Conservation (phyloP, 2,113 vertebrate genomes). For the Proteles cristata region DNA sequence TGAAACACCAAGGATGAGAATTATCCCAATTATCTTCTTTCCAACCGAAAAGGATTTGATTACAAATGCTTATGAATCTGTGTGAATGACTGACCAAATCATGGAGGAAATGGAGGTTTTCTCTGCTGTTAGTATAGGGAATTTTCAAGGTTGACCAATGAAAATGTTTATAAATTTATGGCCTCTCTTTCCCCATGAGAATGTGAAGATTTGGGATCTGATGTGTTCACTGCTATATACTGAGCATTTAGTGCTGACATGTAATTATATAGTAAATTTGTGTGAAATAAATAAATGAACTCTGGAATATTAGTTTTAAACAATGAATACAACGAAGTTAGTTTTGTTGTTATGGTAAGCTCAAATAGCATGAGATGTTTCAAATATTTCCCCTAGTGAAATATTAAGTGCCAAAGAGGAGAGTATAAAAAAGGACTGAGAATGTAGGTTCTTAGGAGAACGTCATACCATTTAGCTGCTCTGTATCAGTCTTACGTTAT, state of each 20-base stretch:
- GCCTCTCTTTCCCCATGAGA: neutral
- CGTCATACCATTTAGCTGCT: neutral
- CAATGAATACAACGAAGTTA: neutral
- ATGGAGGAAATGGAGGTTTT: neutral
- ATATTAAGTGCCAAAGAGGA: neutral
- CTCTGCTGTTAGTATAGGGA: neutral
- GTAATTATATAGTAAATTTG: neutral
- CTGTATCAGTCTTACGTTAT: neutral
- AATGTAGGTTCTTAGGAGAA: neutral
- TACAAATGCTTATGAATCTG: neutral
- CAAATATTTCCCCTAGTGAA: neutral
- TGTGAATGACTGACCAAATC: neutral
- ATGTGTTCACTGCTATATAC: neutral
- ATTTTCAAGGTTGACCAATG: neutral
- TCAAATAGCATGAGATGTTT: neutral
- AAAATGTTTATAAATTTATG: neutral
- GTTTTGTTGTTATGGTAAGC: neutral
- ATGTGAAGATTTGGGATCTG: neutral
- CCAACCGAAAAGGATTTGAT: neutral
- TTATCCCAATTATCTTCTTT: neutral
- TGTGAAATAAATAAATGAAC: constrained; percentile 35
- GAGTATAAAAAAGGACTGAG: neutral
- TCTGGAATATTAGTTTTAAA: neutral
- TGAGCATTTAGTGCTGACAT: neutral
- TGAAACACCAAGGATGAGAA: neutral